Evolutionary conservation across 2,797 vertebrate species (phyloP), one percentile per base, ranked within the genome.

Genomic region (Adrianichthys oophorus): DNA sequence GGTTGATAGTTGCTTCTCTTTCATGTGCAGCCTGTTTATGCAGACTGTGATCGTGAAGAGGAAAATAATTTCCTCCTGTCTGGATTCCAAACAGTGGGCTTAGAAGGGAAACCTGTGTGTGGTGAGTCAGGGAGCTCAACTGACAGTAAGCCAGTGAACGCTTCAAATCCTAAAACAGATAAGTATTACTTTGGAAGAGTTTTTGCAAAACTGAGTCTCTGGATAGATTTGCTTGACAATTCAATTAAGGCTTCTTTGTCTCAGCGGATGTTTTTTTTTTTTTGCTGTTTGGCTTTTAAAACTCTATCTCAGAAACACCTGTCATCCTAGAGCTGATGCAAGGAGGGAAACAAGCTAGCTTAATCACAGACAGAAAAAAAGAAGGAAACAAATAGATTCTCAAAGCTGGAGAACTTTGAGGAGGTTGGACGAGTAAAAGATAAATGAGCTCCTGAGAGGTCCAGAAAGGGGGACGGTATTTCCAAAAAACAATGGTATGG

Each of bases 281-380:
- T 68, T 24, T 26, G 1, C 7, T 37, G 32, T 37, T 37, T 37
- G 74, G 53, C 61, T 75, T 80, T 63, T 64, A 74, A 79, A 82
- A 79, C 76, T 84, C 73, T 75, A 81, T 85, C 79, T 78, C 76
- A 69, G 51, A 75, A 68, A 88, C 79, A 85, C 83, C 83, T 80
- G 81, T 70, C 80, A 83, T 70, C 76, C 80, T 60, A 65, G 44
- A 75, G 62, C 67, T 56, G 73, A 73, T 40, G 60, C 70, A 68
- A 56, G 69, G 65, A 60, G 42, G 59, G 70, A 56, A 68, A 73
- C 17, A 47, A 74, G 70, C 1, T 52, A 68, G 65, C 59, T 61
- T 72, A 69, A 65, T 77, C 70, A 71, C 32, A 74, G 41, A 59
- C 3, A 21, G 50, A 49, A 51, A 53, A 45, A 65, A 17, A 47